Base-by-base conservation (phyloP, 2,113 vertebrate genomes). In the Collichthys lucidus region DNA sequence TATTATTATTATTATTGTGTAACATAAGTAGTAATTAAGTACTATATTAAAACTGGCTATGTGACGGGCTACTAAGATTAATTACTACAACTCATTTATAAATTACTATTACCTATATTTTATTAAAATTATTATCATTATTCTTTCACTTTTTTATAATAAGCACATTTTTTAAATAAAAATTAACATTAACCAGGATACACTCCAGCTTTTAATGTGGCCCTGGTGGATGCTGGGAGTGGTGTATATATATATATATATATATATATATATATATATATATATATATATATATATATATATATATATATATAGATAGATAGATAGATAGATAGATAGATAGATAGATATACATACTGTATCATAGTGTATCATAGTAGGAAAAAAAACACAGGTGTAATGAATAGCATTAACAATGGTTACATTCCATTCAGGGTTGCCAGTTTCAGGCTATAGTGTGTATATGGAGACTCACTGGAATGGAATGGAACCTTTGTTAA, bases 161-260 rank as follows among this genome's bases (percentile, higher is more conserved):
- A 55, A 52, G 5, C 16, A 14, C 14, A 3, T n/a, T n/a, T n/a
- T n/a, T n/a, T n/a, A n/a, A n/a, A n/a, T n/a, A n/a, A n/a, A n/a
- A n/a, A n/a, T n/a, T n/a, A n/a, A n/a, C n/a, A n/a, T n/a, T n/a
- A n/a, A n/a, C n/a, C n/a, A n/a, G n/a, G n/a, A n/a, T n/a, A n/a
- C n/a, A n/a, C n/a, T n/a, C n/a, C n/a, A n/a, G n/a, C n/a, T n/a
- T n/a, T n/a, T n/a, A n/a, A n/a, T n/a, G n/a, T n/a, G n/a, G n/a
- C n/a, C 31, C 31, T 60, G 65, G 10, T 62, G 67, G 11, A 80
- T 80, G 16, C 47, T 77, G 72, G 72, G 77, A 64, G 50, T 50
- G 57, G 6, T 5, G 0, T 35, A 35, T 35, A 35, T 35, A 35
- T 31, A 31, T 5, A 31, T 31, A 31, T 31, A 31, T 26, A 26